Conservation (phyloP, 2,888 invertebrate species). For the Epirrhoe alternata region DNA sequence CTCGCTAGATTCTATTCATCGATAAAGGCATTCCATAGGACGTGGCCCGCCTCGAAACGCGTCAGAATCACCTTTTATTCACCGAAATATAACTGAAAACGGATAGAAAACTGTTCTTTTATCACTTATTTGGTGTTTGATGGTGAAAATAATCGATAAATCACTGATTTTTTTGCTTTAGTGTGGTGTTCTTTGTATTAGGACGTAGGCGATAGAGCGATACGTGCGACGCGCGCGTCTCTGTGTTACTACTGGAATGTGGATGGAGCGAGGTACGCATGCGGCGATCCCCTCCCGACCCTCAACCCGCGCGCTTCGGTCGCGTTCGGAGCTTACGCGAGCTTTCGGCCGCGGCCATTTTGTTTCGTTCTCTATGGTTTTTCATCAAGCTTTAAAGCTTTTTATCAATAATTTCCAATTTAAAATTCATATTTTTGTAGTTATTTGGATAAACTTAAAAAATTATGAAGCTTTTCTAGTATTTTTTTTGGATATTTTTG, state of each 20-base stretch:
- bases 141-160: conserved; percentile 84
- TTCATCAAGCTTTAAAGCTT: neutral
- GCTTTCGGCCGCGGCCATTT: conserved; percentile 58
- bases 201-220: conserved; percentile 57
- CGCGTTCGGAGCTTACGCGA: conserved; percentile 70
- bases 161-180: conserved; percentile 84
- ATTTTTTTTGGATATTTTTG: conserved; percentile 1
- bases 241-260: conserved; percentile 82
- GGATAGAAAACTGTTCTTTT: conserved; percentile 6
- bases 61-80: conserved; percentile 56
- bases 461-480: neutral
- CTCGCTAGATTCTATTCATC: conserved; percentile 82
- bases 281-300: conserved; percentile 55
- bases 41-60: conserved; percentile 74
- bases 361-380: conserved; percentile 29
- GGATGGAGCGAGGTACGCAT: conserved; percentile 76
- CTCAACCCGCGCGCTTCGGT: conserved; percentile 53
- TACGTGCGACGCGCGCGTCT: conserved; percentile 69
- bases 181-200: conserved; percentile 83
- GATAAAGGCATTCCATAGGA: conserved; percentile 84
- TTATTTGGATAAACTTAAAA: neutral
- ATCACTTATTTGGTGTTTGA: conserved; percentile 56
- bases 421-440: neutral
- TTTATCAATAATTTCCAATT: neutral
- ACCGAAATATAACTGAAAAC: conserved; percentile 46